A percentile compares a stretch with the other conserved stretches of the same genome.
phyloP scores from a whole-genome alignment of 2,888 invertebrate genomes.

The Subacronicta megacephala region DNA sequence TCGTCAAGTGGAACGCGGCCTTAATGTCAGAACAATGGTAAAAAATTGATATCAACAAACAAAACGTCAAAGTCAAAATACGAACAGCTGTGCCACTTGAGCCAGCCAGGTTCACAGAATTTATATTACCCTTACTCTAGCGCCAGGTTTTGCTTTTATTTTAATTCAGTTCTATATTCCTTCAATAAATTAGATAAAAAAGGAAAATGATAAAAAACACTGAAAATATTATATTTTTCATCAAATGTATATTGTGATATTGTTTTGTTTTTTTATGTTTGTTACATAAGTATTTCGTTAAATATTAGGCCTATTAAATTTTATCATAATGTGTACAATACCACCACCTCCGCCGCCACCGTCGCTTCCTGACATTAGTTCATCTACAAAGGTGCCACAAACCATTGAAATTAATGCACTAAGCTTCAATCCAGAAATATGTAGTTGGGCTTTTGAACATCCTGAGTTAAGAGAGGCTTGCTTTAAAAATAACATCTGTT shows the following conservation, averaged over 20 bases:
- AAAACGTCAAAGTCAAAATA: too few species aligned
- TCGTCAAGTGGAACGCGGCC: too few species aligned
- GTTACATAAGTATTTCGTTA: slow-evolving; percentile 43
- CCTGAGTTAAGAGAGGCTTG: slow-evolving; percentile 90
- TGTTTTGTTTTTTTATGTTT: slow-evolving; percentile 19
- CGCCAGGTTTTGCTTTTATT: too few species aligned
- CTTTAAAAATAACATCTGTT: slow-evolving; percentile 86
- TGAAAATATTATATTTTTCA: neutral
- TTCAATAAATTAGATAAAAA: too few species aligned
- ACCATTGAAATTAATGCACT: slow-evolving; percentile 37
- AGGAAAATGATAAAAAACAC: slow-evolving; percentile 15
- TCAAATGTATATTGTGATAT: slow-evolving; percentile 6
- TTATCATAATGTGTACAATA: slow-evolving; percentile 74
- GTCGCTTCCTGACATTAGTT: slow-evolving; percentile 40
- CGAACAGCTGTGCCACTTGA: too few species aligned
- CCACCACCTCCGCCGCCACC: slow-evolving; percentile 74
- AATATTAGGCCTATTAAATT: neutral
- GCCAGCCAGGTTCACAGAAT: too few species aligned
- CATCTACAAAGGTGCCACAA: slow-evolving; percentile 38
- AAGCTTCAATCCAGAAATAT: slow-evolving; percentile 71
- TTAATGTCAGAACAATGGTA: too few species aligned
- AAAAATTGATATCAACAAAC: too few species aligned
- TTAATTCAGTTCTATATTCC: neutral
- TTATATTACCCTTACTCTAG: too few species aligned
- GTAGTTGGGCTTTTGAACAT: slow-evolving; percentile 89